Conservation (phyloP, 2,113 vertebrate species). For the Bos javanicus region DNA sequence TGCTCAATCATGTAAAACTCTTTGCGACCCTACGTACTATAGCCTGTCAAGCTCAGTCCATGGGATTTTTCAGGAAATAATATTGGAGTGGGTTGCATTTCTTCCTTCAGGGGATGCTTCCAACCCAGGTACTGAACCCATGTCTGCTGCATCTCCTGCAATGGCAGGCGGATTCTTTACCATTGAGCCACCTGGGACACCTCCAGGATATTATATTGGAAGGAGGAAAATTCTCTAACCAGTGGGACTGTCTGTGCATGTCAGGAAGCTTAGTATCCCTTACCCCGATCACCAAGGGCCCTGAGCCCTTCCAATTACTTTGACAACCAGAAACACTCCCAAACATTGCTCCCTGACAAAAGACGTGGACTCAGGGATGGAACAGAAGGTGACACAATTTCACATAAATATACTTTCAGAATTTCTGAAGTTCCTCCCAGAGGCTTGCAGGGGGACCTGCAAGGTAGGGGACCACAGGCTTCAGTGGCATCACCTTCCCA, state of each 20-base stretch:
- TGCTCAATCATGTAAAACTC: not conserved
- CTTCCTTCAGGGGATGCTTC: not conserved
- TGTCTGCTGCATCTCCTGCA: not conserved
- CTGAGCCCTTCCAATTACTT: not conserved
- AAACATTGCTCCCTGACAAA: too few species aligned
- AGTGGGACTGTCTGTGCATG: rapidly evolving
- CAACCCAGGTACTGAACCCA: not conserved
- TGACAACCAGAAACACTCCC: not conserved
- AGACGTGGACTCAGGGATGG: not conserved
- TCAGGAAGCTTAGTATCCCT: not conserved
- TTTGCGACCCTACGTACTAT: not conserved
- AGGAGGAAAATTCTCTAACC: not conserved
- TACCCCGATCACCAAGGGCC: not conserved
- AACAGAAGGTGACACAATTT: not conserved
- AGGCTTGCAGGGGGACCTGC: not conserved
- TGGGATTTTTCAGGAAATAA: not conserved
- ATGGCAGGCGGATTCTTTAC: not conserved
- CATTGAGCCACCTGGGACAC: not conserved
- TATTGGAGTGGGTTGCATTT: not conserved
- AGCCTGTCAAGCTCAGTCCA: not conserved
- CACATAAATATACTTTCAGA: not conserved
- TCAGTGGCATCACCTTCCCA: not conserved
- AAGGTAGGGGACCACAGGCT: not conserved
- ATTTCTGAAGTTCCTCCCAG: not conserved
- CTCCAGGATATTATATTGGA: not conserved